These are phyloP conservation scores for Epinephelus cyanopodus DNA, from an alignment of 2,113 vertebrate species.

Conservation along the genomic window DNA sequence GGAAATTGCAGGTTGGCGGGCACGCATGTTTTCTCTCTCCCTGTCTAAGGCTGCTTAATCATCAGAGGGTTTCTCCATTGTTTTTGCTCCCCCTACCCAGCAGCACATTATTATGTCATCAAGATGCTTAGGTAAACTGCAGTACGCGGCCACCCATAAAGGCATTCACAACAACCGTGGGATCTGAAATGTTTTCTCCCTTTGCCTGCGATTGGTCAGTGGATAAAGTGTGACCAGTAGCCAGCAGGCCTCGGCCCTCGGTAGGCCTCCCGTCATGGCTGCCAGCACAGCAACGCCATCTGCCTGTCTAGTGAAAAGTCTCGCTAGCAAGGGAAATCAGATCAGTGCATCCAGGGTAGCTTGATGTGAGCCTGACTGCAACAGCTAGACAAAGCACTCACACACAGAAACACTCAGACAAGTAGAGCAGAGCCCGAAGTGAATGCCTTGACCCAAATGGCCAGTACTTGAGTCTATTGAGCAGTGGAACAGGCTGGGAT, in stretches of 20 bases:
- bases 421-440: constrained; percentile 20
- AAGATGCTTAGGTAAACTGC: constrained; percentile 25
- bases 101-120: constrained; percentile 55
- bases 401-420: not conserved
- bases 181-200: constrained; percentile 5
- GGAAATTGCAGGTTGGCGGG: constrained; percentile 79
- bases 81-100: constrained; percentile 51
- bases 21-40: constrained; percentile 55
- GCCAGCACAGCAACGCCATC: constrained; percentile 54
- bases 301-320: constrained; percentile 64
- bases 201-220: constrained; percentile 35
- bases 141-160: constrained; percentile 79
- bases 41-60: constrained; percentile 75
- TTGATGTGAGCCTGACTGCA: constrained; percentile 10
- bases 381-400: constrained; percentile 8
- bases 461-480: constrained; percentile 66
- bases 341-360: constrained; percentile 39
- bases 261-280: constrained; percentile 22
- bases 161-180: constrained; percentile 9
- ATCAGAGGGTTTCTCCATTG: constrained; percentile 48
- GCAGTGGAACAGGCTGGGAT: constrained; percentile 32
- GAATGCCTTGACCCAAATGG: constrained; percentile 46
- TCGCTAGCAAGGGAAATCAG: constrained; percentile 68
- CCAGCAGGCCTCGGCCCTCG: not conserved
- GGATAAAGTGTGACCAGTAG: constrained; percentile 5